Evolutionary conservation across 2,113 vertebrate genomes (phyloP).

Genomic region (Hypocryptadius cinnamomeus): DNA sequence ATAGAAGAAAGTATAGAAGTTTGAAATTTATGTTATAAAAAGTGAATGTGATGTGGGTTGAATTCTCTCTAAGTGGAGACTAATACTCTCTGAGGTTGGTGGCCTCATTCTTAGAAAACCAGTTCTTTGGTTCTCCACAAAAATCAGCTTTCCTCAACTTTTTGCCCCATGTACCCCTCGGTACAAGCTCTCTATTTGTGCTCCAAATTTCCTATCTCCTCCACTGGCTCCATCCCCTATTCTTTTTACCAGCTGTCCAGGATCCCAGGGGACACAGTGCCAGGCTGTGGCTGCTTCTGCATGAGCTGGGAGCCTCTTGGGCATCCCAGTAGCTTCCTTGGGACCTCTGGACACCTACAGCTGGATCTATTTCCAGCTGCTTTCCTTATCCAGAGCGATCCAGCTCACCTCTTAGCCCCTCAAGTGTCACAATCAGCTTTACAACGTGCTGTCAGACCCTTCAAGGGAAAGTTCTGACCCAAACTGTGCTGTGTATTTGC

Average conservation of each 20-base stretch:
- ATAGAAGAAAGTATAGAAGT: not conserved
- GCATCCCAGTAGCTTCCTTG: not conserved
- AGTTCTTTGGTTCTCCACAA: not conserved
- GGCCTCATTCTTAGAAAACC: not conserved
- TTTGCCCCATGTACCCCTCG: not conserved
- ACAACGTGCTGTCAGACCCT: not conserved
- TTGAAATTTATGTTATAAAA: not conserved
- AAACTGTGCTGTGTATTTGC: accelerated
- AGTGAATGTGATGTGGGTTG: not conserved
- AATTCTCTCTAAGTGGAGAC: not conserved
- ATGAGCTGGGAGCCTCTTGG: accelerated
- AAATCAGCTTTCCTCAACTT: not conserved
- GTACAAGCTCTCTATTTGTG: not conserved
- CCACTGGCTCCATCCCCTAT: not conserved
- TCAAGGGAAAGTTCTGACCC: not conserved
- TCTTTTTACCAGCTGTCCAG: too few relatives aligned
- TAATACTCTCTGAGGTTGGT: not conserved
- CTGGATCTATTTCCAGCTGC: not conserved
- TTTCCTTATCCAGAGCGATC: not conserved
- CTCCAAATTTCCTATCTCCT: not conserved
- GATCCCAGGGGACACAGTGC: not conserved
- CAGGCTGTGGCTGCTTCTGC: not conserved
- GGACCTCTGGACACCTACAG: not conserved
- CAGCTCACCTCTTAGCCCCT: not conserved
- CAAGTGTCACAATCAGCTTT: not conserved